Base-by-base conservation (phyloP, 92 coral and sea anemone genomes). In the Epizoanthus fatuus region DNA sequence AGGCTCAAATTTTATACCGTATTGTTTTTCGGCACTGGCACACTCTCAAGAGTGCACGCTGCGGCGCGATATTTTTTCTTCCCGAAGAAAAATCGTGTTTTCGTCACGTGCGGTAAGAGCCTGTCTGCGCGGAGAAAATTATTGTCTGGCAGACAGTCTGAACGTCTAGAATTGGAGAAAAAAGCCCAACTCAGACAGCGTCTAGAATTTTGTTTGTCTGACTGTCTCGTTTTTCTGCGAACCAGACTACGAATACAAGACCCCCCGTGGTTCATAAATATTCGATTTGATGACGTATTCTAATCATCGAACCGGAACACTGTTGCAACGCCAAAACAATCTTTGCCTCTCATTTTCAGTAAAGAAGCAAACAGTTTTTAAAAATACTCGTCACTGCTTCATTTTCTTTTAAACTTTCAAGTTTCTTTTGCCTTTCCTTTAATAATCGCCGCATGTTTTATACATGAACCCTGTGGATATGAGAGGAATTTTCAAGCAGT, bases 111-210 rank as follows among this genome's bases (percentile, higher is more conserved):
- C 71, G 63, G 55, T 42, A 25, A 25, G 40, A 42, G 13, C 47
- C 68, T 47, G 82, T 60, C 70, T 60, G 70, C 32, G 64, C 69
- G 39, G 38, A 59, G 54, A 59, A 40, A 77, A 76, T 76, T 59
- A 77, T 77, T 77, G 82, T 77, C 82, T 77, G 82, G 82, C 25
- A 77, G 82, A 77, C 82, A 39, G 82, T 77, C 82, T 77, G 82
- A 77, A 77, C 57, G 82, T 77, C 82, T 77, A 77, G 82, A 77
- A 59, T 60, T 77, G 53, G 53, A 32, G 69, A 56, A 59, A 77
- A 77, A 77, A 12, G 22, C 82, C 54, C 55, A 60, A 57, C 70
- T 77, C 82, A 77, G 82, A 77, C 82, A 77, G 66, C 82, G 82
- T 77, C 82, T 77, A 77, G 82, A 77, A 59, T 40, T 59, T 76